Base-by-base conservation (phyloP, 2,113 vertebrate species). In the Podarcis cretensis region DNA sequence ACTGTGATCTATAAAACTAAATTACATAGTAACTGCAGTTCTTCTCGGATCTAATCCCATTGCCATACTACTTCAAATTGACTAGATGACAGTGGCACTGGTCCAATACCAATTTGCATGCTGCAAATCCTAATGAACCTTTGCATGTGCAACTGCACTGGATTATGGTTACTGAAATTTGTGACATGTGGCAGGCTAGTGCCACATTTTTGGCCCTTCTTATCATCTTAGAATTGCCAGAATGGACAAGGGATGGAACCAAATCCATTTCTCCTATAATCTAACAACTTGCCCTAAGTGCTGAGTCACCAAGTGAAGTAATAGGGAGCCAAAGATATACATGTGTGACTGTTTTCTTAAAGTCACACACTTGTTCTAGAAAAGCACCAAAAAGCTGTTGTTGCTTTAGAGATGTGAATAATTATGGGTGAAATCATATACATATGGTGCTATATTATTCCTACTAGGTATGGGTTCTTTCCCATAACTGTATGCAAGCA, bases 1-100 rank as follows among this genome's bases (percentile, higher is more conserved):
- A 30, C 16, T 1, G 13, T 37, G 27, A 73, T 86, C n/a, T 25
- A 76, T 68, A 59, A 48, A 92, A 21, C 21, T 1, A 48, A 82
- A 79, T 65, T 79, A 5, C 27, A 1, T 0, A 5, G 9, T n/a
- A 65, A 63, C 27, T 65, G n/a, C 59, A 12, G 6, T 6, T 89
- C 84, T 71, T 92, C 35, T 85, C 79, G 79, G 2, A 85, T 82
- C 14, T 89, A 43, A 30, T n/a, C n/a, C 37, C 6, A 9, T 0
- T 9, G 1, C 35, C 3, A 0, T 76, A 87, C 88, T 37, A 3
- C 32, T 88, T 91, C 87, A 37, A 84, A 74, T n/a, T 65, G 74
- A 27, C 30, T 0, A 0, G 66, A 43, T 71, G 73, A 23, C 82
- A 0, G 0, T 68, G n/a, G 14, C 5, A 25, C 78, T 0, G 30